These are phyloP conservation scores for Lithophane semibrunnea DNA, from an alignment of 2,888 invertebrate species.

Conservation along the genomic window DNA sequence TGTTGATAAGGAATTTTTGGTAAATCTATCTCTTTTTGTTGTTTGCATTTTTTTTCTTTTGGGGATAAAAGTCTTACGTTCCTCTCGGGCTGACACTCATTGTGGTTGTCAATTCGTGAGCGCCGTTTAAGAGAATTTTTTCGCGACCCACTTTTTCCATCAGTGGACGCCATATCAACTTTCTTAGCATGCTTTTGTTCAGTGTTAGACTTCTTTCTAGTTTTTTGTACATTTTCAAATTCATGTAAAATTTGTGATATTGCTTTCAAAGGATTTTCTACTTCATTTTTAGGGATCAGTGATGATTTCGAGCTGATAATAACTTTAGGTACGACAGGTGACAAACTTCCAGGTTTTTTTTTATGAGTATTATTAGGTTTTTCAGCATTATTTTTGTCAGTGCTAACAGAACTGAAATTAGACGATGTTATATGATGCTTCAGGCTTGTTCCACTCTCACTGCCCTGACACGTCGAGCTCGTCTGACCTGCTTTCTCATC, in stretches of 20 bases:
- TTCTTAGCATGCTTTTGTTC: constrained; percentile 74
- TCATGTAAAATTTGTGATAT: constrained; percentile 85
- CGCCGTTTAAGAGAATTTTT: constrained; percentile 69
- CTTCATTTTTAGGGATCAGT: constrained; percentile 66
- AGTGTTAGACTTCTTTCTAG: constrained; percentile 69
- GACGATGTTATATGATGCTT: constrained; percentile 79
- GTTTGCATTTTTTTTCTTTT: constrained; percentile 64
- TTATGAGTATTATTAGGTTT: constrained; percentile 34
- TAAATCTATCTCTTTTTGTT: constrained; percentile 54
- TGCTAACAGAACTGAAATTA: constrained; percentile 76
- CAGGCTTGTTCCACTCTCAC: constrained; percentile 82
- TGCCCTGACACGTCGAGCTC: constrained; percentile 71
- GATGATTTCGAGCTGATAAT: constrained; percentile 79
- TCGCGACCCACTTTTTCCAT: constrained; percentile 66
- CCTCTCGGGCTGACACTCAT: constrained; percentile 63
- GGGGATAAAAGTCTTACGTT: constrained; percentile 46
- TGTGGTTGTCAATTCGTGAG: constrained; percentile 72
- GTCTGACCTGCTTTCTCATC: constrained; percentile 56
- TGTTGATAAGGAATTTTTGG: constrained; percentile 64
- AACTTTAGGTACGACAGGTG: constrained; percentile 79
- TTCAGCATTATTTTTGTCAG: constrained; percentile 69
- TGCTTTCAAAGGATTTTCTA: constrained; percentile 82
- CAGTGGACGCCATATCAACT: constrained; percentile 66
- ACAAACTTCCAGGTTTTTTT: constrained; percentile 61
- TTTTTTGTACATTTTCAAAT: constrained; percentile 82